Evolutionary conservation across 2,113 vertebrate genomes (phyloP).

Genomic region (Lipophrys pholis): DNA sequence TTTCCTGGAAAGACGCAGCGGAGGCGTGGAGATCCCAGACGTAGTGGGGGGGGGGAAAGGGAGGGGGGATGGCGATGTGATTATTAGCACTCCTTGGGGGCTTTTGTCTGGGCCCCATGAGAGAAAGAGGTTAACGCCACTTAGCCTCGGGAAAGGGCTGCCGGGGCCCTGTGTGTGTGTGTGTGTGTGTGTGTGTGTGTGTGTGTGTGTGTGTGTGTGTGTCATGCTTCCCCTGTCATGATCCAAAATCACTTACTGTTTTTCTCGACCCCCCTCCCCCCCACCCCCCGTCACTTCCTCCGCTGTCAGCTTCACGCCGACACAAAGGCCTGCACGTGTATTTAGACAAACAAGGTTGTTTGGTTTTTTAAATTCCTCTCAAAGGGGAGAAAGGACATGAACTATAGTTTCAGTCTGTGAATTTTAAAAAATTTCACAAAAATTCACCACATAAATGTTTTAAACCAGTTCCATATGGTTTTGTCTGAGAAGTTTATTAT

Average conservation of each 20-base stretch:
- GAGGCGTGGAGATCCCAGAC: not conserved
- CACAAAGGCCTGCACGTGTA: constrained; percentile 26
- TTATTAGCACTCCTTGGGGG: constrained; percentile 81
- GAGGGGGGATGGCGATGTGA: constrained; percentile 65
- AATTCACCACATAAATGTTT: too few species aligned
- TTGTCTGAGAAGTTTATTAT: too few species aligned
- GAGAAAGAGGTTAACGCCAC: constrained; percentile 82
- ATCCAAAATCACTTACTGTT: too few species aligned
- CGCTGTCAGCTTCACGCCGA: not conserved
- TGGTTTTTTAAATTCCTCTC: too few species aligned
- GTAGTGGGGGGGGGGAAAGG: constrained; percentile 24
- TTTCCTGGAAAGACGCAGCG: not conserved
- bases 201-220: constrained; percentile 25
- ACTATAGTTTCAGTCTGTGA: too few species aligned
- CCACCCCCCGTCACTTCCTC: not conserved
- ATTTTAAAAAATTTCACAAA: too few species aligned
- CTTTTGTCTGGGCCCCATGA: constrained; percentile 82
- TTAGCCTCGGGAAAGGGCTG: constrained; percentile 76
- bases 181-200: constrained; percentile 27
- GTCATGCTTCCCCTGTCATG: not conserved
- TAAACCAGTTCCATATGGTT: too few species aligned
- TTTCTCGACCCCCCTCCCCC: too few species aligned
- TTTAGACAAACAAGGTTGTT: constrained; percentile 1
- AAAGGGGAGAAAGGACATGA: too few species aligned
- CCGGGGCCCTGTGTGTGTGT: constrained; percentile 33